A percentile compares a stretch with the other conserved stretches of the same genome.
phyloP scores from a whole-genome alignment of 2,797 vertebrate species.

The Chelidonichthys spinosus region DNA sequence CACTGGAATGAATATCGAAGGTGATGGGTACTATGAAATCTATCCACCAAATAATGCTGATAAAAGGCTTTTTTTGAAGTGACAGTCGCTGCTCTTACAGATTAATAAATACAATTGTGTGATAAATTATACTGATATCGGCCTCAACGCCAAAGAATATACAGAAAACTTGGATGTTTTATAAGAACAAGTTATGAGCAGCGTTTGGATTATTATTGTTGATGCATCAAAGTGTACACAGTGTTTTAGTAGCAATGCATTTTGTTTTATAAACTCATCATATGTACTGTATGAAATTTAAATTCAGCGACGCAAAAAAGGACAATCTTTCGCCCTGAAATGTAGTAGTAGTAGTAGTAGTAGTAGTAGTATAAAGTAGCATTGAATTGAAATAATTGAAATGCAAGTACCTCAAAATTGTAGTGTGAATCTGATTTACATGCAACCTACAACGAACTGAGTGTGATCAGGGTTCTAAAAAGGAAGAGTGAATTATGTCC shows the following conservation, averaged over 20 bases:
- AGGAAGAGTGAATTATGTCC: background rate
- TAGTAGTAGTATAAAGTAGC: background rate
- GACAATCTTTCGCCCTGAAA: background rate
- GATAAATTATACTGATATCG: background rate
- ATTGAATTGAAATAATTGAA: background rate
- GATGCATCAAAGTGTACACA: background rate
- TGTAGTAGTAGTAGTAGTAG: too few species aligned
- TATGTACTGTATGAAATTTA: background rate
- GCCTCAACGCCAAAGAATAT: background rate
- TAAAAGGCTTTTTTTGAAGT: slow-evolving; percentile 29
- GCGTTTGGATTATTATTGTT: background rate
- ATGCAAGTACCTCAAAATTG: background rate
- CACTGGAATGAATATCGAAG: slow-evolving; percentile 17
- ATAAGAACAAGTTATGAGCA: background rate
- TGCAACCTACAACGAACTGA: background rate
- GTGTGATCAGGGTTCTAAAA: background rate
- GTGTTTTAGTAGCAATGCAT: background rate
- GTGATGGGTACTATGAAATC: background rate
- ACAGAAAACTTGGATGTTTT: background rate
- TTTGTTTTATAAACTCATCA: background rate
- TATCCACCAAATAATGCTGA: slow-evolving; percentile 23
- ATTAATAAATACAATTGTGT: background rate
- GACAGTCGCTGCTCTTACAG: background rate
- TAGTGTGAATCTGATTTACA: background rate
- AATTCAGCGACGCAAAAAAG: background rate